Evolutionary conservation across 2,797 vertebrate species (phyloP).

Genomic region (Spinus pinus): DNA sequence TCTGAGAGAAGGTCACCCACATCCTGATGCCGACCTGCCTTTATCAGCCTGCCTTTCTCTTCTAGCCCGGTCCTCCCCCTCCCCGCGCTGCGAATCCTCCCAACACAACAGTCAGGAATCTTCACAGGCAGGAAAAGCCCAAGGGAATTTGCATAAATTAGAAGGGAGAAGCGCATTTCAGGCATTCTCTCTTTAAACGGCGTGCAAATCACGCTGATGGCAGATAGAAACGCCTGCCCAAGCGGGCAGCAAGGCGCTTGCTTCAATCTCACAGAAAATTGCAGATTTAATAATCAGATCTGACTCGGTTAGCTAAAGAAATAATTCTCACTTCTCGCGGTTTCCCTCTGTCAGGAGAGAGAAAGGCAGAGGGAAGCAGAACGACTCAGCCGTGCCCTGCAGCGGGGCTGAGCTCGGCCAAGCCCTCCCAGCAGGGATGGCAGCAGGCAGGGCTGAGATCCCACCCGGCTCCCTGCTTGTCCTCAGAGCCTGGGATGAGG

Average conservation of each 20-base stretch:
- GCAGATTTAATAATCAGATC: slow-evolving; percentile 32
- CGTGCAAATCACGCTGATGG: background rate
- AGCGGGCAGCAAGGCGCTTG: background rate
- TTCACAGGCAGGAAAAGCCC: slow-evolving; percentile 7
- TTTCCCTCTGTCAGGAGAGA: background rate
- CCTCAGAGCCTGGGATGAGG: background rate
- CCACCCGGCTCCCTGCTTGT: background rate
- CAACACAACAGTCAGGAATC: slow-evolving; percentile 3
- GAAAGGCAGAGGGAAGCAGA: background rate
- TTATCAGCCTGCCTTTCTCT: background rate
- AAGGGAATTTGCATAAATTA: slow-evolving; percentile 64
- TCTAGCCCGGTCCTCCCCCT: background rate
- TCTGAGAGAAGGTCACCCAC: background rate
- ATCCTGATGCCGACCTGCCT: background rate
- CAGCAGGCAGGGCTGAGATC: background rate
- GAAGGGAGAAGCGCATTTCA: background rate
- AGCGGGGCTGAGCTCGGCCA: background rate
- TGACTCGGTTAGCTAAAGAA: slow-evolving; percentile 20
- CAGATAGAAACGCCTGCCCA: background rate
- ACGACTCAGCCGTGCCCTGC: background rate
- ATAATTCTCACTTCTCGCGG: background rate
- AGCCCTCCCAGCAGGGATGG: background rate
- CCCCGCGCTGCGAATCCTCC: background rate
- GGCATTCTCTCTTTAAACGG: slow-evolving; percentile 18
- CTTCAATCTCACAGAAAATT: background rate